Conservation (phyloP, 2,113 vertebrate genomes). For the Rhabdornis inornatus region DNA sequence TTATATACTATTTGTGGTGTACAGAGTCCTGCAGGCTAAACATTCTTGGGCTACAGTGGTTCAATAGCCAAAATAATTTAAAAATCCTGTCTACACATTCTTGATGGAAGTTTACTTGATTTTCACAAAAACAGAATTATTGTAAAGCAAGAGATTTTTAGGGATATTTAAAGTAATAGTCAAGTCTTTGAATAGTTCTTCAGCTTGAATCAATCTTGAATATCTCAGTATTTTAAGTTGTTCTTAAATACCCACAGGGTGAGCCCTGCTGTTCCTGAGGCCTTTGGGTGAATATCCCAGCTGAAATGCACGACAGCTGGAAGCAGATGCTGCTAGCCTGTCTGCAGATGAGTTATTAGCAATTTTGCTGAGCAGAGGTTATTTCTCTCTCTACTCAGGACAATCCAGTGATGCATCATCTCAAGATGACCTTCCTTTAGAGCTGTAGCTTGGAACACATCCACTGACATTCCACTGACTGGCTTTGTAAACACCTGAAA, state of each 20-base stretch:
- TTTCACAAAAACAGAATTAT: not conserved
- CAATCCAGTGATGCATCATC: not conserved
- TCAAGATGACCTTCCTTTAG: not conserved
- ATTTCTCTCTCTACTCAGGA: not conserved
- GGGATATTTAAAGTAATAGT: not conserved
- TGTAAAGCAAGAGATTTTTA: not conserved
- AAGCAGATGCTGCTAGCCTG: not conserved
- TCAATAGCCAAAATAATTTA: not conserved
- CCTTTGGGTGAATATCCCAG: not conserved
- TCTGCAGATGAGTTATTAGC: not conserved
- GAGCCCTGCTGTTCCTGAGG: not conserved
- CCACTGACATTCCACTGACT: not conserved
- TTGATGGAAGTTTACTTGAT: not conserved
- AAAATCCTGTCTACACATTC: not conserved
- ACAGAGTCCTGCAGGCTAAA: slow-evolving; percentile 19
- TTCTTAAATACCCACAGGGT: not conserved
- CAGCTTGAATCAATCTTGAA: not conserved
- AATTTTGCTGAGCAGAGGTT: not conserved
- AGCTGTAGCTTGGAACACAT: fast-evolving
- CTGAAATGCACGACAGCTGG: not conserved
- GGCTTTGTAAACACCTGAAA: not conserved
- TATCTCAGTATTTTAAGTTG: not conserved
- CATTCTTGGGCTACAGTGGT: not conserved
- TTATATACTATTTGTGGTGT: not conserved
- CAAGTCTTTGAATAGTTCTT: not conserved